Base-by-base conservation (phyloP, 2,888 invertebrate species). In the Drymonia ruficornis region DNA sequence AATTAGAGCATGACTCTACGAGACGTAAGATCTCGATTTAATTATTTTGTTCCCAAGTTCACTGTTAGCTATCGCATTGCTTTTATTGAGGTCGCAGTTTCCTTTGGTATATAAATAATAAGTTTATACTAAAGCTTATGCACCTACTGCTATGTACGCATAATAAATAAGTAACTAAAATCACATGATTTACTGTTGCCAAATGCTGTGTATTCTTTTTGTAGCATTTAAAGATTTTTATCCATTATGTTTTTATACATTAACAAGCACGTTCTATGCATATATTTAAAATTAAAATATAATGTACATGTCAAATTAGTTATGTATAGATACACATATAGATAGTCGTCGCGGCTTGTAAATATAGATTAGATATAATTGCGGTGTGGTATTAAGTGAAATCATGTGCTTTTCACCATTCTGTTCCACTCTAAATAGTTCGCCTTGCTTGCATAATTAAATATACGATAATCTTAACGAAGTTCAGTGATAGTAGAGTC, bases 371-470 rank as follows among this genome's bases (percentile, higher is more conserved):
- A 56, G 52, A 57, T 18, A 49, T 63, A 65, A 69, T 67, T 53
- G 56, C 29, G 55, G 54, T 55, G 34, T 50, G 31, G 48, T 44
- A 28, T 60, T 56, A 64, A 72, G 76, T 70, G 78, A 74, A 70
- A 77, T 64, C 61, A 67, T 52, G 56, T 57, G 60, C 63, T 73
- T 73, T 70, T 61, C 65, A 66, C 52, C n/a, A 23, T 28, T 65
- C 54, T 51, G 74, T 76, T 77, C 66, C 74, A 76, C 66, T 77
- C 76, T 67, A 67, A 56, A 77, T 76, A 50, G 44, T 60, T 31
- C 34, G 38, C 29, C 61, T 48, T 40, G 63, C 69, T 73, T 72
- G 76, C 74, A 73, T 77, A 77, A 76, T 77, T 76, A 70, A 64
- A 55, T 53, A 49, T 46, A 18, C 46, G 46, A 57, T 40, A 49